Base-by-base conservation (phyloP, 2,888 invertebrate species). In the Synergus japonicus region DNA sequence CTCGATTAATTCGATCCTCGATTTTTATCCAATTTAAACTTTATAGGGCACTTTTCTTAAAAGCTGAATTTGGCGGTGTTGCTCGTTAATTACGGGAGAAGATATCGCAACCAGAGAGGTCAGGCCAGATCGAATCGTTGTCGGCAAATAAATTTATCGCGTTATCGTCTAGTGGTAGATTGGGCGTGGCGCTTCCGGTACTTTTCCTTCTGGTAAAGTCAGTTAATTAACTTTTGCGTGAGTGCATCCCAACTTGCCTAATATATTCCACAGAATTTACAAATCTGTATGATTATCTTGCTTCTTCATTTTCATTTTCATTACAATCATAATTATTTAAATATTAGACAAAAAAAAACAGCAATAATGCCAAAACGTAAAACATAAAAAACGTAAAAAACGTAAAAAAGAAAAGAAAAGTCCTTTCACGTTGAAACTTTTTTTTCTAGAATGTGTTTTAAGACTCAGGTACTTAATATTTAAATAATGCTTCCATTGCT, bases 181-280 rank as follows among this genome's bases (percentile, higher is more conserved):
- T 69, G 46, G 69, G 69, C 46, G 69, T 46, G 69, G 46, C 69
- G 22, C 67, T 73, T 73, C 73, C 73, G 49, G 29, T 73, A 54
- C 49, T 73, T 73, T 73, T 73, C 73, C 73, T 37, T 49, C 54
- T 54, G 37, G 37, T 54, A 49, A 49, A 54, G 73, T n/a, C 73
- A 73, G 73, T 73, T 73, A 73, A 73, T 73, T 73, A 73, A 73
- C 73, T 73, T 73, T 73, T 54, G 73, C 73, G 49, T 54, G 54
- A 49, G 49, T 73, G 73, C 73, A 54, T 73, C 37, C 29, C 46
- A 73, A 54, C 54, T 54, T 49, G 49, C 73, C 37, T 69, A 46
- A 69, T 22, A 69, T 67, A 67, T 18, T 67, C 13, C n/a, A 46
- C 29, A 73, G 29, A 41, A 73, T 73, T 73, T 54, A 73, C 73